Conservation (phyloP, 2,113 vertebrate genomes). For the Pteruthius melanotis region DNA sequence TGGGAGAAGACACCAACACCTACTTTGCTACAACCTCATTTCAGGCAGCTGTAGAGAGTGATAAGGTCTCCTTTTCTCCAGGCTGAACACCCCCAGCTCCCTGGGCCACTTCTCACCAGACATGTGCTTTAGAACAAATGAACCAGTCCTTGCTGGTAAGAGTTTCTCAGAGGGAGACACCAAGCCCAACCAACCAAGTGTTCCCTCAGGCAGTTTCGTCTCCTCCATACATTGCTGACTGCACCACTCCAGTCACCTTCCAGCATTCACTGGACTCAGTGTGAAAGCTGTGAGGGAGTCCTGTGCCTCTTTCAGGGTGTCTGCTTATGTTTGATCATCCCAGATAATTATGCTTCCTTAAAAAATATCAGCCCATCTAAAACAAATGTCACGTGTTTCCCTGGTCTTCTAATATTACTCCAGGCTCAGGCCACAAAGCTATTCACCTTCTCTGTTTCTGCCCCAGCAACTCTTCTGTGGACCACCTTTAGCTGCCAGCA, state of each 20-base stretch:
- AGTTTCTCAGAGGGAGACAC: background rate
- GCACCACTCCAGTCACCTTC: background rate
- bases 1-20: background rate
- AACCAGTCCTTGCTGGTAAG: background rate
- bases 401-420: background rate
- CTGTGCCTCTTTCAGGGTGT: background rate
- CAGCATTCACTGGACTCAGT: rapidly evolving
- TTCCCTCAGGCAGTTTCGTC: background rate
- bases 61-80: background rate
- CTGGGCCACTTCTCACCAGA: background rate
- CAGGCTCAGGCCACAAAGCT: background rate
- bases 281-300: background rate
- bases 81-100: background rate
- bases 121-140: background rate
- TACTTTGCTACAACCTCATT: background rate
- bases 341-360: background rate
- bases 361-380: background rate
- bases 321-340: background rate
- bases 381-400: background rate
- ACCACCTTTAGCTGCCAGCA: background rate
- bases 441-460: background rate
- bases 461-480: background rate
- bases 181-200: background rate
- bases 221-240: background rate
- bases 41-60: background rate